Evolutionary conservation across 2,888 invertebrate species (phyloP).

Genomic region (Lumbricus terrestris): DNA sequence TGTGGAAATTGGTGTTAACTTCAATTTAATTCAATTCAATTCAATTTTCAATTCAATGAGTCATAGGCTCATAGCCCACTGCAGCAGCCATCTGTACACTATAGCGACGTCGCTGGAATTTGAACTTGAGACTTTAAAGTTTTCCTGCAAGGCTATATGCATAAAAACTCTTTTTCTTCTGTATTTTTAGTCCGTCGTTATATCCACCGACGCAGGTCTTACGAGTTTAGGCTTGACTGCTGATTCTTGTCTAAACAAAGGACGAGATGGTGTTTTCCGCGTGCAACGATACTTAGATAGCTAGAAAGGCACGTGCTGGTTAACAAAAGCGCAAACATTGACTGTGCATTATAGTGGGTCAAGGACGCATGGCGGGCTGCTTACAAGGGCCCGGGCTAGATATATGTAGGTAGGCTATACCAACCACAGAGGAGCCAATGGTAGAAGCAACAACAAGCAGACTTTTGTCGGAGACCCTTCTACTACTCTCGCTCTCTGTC

Average conservation of each 20-base stretch:
- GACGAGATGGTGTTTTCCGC: background rate
- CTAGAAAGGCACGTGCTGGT: background rate
- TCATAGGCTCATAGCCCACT: too few species aligned
- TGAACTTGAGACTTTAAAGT: background rate
- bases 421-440: too few species aligned
- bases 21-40: too few species aligned
- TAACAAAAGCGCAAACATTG: background rate
- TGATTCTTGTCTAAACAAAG: background rate
- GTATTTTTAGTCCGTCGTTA: background rate
- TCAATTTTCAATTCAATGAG: too few species aligned
- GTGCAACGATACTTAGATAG: background rate
- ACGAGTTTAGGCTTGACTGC: background rate
- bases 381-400: too few species aligned
- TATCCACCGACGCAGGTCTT: background rate
- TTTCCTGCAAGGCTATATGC: background rate
- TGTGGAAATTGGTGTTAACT: too few species aligned
- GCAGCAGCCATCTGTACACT: too few species aligned
- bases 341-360: background rate
- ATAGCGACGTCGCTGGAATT: too few species aligned
- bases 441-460: background rate
- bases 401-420: too few species aligned
- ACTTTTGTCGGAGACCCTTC: background rate
- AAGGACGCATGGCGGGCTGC: background rate
- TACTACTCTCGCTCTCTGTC: too few species aligned
- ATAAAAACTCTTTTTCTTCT: background rate